Evolutionary conservation across 1,140 invertebrate species (phyloP), one percentile per base, ranked within the genome.

Genomic region (Drosophila dunni): DNA sequence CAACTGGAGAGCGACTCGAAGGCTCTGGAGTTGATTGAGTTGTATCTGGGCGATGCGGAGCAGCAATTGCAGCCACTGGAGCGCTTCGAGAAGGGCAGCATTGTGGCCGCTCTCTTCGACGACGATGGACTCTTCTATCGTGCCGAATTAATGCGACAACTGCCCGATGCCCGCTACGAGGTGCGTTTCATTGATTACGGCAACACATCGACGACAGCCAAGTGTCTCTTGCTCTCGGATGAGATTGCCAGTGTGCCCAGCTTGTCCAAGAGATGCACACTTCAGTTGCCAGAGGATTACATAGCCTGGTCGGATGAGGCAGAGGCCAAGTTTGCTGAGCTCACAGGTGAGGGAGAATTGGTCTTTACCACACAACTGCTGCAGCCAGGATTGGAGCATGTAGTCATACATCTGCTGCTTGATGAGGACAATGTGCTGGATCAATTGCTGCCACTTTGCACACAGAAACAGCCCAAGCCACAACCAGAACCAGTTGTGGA

Each of bases 101-200:
- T 96, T 65, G 95, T 95, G 72, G 95, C 95, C 0, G 95, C 95
- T 0, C 93, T 95, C 60, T 96, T 95, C 82, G 93, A 94, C 0
- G 95, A 96, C 69, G 95, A 96, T 81, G 94, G 93, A 11, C 92
- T 93, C 11, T 96, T 95, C 95, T 96, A 96, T 79, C 93, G 96
- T 40, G 95, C 95, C 0, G 94, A 95, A 83, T 93, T 96, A 38
- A 91, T 96, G 24, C 94, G 94, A 7, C 93, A 94, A 48, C 24
- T 86, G 13, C 93, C 94, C 2, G 94, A 94, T 2, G 92, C 93
- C 9, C 94, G 93, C 6, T 94, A 93, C 4, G 95, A 95, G 92
- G 95, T 96, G 1, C 81, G 95, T 1, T 96, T 96, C 79, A 94
- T 96, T 86, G 96, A 96, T 92, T 96, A 96, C 79, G 96, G 96